Evolutionary conservation across 2,888 invertebrate species (phyloP).

Genomic region (Harpagoxenus sublaevis): DNA sequence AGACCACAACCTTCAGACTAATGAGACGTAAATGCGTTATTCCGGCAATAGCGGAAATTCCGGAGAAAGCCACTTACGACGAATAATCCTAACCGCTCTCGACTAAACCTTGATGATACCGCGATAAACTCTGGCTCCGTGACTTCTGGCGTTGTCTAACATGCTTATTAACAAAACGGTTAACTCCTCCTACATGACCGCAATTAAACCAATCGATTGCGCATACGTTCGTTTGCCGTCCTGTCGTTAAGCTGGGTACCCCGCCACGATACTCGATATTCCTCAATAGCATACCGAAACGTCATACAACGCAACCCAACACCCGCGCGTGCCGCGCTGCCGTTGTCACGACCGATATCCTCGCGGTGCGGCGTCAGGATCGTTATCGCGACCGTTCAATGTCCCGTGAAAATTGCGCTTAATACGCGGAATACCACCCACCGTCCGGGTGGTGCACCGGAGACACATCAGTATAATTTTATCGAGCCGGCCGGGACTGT

Average conservation of each 20-base stretch:
- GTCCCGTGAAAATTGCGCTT: constrained; percentile 33
- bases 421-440: constrained; percentile 23
- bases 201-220: constrained; percentile 42
- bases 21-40: constrained; percentile 36
- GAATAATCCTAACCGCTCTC: constrained; percentile 39
- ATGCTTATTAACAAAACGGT: constrained; percentile 38
- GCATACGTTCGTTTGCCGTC: background rate
- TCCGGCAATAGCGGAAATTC: constrained; percentile 30
- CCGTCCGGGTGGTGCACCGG: background rate
- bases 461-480: constrained; percentile 15
- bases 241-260: background rate
- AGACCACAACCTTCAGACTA: constrained; percentile 23
- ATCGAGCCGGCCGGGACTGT: background rate
- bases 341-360: constrained; percentile 29
- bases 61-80: constrained; percentile 17
- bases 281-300: constrained; percentile 6
- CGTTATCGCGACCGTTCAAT: constrained; percentile 27
- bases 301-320: constrained; percentile 12
- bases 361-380: background rate
- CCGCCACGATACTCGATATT: constrained; percentile 31
- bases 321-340: background rate
- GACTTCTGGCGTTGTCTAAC: background rate
- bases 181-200: constrained; percentile 17
- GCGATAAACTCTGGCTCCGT: constrained; percentile 10
- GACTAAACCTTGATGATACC: constrained; percentile 38